These are phyloP conservation scores for Martes martes DNA, from an alignment of 2,113 vertebrate species.

Conservation along the genomic window DNA sequence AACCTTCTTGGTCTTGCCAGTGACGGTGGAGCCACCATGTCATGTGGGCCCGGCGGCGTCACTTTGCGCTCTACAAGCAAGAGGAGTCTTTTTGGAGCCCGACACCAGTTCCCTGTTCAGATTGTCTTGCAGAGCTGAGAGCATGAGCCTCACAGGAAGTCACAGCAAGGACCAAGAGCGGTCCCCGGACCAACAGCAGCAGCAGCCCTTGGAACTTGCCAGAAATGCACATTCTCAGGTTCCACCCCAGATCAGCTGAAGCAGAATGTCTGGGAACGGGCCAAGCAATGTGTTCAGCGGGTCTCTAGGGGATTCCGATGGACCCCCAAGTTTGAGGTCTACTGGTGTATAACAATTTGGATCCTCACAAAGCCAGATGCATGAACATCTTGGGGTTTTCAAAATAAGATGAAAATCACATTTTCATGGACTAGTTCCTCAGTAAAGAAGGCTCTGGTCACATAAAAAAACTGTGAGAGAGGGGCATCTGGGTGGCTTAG, in stretches of 20 bases:
- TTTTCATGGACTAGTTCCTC: background rate
- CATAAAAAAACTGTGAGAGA: background rate
- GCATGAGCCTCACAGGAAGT: background rate
- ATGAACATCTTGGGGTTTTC: background rate
- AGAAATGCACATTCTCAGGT: background rate
- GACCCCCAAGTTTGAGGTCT: background rate
- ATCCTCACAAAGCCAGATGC: background rate
- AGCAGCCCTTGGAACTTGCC: background rate
- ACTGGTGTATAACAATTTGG: background rate
- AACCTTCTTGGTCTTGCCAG: background rate
- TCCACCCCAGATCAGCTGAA: background rate
- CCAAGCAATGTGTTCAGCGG: background rate
- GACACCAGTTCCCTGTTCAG: background rate
- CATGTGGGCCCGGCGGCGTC: background rate
- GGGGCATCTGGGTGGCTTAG: background rate
- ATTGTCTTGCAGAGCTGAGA: background rate
- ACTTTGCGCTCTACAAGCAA: rapidly evolving
- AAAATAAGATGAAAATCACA: background rate
- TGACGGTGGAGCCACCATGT: background rate
- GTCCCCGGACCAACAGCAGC: background rate
- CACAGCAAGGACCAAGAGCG: background rate
- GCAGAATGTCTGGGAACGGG: background rate
- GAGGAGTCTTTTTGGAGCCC: background rate
- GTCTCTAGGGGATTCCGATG: background rate
- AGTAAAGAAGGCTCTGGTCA: background rate